Evolutionary conservation across 2,113 vertebrate species (phyloP).

Genomic region (Solea senegalensis): DNA sequence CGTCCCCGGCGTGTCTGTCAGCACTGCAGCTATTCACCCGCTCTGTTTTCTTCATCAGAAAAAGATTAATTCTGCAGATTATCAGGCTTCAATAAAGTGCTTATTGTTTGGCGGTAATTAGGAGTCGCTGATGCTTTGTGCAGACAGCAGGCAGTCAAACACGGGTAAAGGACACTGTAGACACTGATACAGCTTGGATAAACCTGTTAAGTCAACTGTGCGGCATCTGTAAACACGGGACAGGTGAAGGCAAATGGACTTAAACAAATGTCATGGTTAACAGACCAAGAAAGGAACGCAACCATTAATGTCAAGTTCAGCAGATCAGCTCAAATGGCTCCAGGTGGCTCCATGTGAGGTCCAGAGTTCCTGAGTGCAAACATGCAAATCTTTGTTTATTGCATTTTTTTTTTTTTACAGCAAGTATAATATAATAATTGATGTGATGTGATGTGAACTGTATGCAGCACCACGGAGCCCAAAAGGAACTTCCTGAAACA

Average conservation of each 20-base stretch:
- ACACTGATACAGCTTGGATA: slow-evolving; percentile 2
- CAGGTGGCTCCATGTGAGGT: slow-evolving; percentile 8
- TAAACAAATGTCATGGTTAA: slow-evolving; percentile 7
- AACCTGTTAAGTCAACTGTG: slow-evolving; percentile 1
- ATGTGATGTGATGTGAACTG: too few species aligned
- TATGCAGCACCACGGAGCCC: too few species aligned
- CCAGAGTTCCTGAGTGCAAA: not conserved
- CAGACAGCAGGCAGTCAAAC: slow-evolving; percentile 45
- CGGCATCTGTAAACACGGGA: slow-evolving; percentile 3
- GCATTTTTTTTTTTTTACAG: not conserved
- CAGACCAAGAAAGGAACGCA: slow-evolving; percentile 12
- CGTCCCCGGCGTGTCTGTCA: slow-evolving; percentile 72
- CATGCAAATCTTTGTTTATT: not conserved
- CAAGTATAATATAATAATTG: too few species aligned
- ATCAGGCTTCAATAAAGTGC: slow-evolving; percentile 72
- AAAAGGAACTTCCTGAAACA: too few species aligned
- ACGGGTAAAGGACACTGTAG: slow-evolving; percentile 53
- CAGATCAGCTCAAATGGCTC: slow-evolving; percentile 15
- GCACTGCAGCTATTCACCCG: slow-evolving; percentile 59
- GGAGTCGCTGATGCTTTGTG: too few species aligned
- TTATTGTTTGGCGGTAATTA: slow-evolving; percentile 51
- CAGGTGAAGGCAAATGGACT: not conserved
- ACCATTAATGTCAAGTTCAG: slow-evolving; percentile 25
- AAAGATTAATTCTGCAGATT: slow-evolving; percentile 80
- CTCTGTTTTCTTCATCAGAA: slow-evolving; percentile 75